A percentile compares a stretch with the other conserved stretches of the same genome.
phyloP scores from a whole-genome alignment of 2,113 vertebrate species.

The Danio rerio region GRCz12tu NC_133197.1:25461501-25462000 shows the following conservation, averaged over 20 bases:
- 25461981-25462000: too few relatives aligned
- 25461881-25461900: too few relatives aligned
- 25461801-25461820: too few relatives aligned
- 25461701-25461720: background rate
- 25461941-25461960: too few relatives aligned
- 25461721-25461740: background rate
- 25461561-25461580: background rate
- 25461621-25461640: background rate
- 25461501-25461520: background rate
- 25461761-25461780: too few relatives aligned
- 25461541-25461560: constrained; percentile 3
- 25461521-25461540: background rate
- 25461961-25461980: too few relatives aligned
- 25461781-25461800: too few relatives aligned
- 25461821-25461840: too few relatives aligned
- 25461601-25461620: background rate
- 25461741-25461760: background rate
- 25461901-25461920: too few relatives aligned
- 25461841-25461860: too few relatives aligned
- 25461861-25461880: too few relatives aligned
- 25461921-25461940: too few relatives aligned
- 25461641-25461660: background rate
- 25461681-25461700: background rate
- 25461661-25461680: background rate
- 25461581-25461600: background rate